Evolutionary conservation across 1,140 invertebrate species (phyloP).

Genomic region (Zaprionus ghesquierei): DNA sequence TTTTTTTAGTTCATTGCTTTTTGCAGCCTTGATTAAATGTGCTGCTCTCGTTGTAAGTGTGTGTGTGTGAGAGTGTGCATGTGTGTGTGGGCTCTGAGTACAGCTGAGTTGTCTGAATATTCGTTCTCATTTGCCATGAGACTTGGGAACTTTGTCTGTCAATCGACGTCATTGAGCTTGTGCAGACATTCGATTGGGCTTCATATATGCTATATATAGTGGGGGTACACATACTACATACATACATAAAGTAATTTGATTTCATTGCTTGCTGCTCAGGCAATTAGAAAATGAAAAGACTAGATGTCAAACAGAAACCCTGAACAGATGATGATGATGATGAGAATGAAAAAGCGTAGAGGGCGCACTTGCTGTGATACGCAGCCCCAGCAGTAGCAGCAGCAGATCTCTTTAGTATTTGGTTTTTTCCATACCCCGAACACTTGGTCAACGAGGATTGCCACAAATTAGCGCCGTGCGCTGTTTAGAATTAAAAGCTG

Average conservation of each 20-base stretch:
- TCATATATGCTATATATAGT: conserved; percentile 7
- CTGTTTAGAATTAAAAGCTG: conserved; percentile 58
- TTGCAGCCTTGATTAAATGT: conserved; percentile 51
- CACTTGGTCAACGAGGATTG: conserved; percentile 3
- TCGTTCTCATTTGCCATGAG: conserved; percentile 21
- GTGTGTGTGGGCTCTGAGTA: conserved; percentile 12
- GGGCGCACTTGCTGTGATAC: background rate
- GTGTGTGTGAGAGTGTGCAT: conserved; percentile 30
- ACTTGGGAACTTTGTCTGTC: conserved; percentile 27
- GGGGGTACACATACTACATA: background rate
- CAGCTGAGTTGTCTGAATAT: conserved; percentile 31
- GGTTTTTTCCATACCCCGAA: background rate
- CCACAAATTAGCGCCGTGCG: conserved; percentile 52
- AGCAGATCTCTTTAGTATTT: background rate
- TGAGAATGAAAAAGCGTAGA: background rate
- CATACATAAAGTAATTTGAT: conserved; percentile 22
- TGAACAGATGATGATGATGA: background rate
- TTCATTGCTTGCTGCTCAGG: conserved; percentile 44
- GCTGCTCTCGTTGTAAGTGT: background rate
- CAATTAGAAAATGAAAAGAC: conserved; percentile 41
- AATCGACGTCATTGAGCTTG: conserved; percentile 20
- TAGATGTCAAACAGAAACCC: background rate
- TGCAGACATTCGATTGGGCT: conserved; percentile 32
- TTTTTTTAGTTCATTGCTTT: conserved; percentile 13
- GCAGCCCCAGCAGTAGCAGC: background rate